phyloP scores from a whole-genome alignment of 2,113 vertebrate species.

The Paedocypris sp. region DNA sequence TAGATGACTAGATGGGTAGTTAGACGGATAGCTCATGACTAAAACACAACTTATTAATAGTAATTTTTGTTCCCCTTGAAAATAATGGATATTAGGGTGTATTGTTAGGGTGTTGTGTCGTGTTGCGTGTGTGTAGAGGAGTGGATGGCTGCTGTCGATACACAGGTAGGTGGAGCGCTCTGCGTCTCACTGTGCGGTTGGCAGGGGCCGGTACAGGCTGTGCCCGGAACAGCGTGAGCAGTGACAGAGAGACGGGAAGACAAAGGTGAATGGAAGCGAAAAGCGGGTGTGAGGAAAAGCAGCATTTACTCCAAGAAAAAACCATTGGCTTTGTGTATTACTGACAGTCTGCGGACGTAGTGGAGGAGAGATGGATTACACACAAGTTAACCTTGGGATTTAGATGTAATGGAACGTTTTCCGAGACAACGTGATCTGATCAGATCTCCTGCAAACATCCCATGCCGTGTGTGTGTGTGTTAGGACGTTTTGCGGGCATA shows the following conservation, averaged over 20 bases:
- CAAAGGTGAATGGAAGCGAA: constrained; percentile 24
- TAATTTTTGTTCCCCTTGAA: too few relatives aligned
- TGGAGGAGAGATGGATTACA: background rate
- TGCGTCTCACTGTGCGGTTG: constrained; percentile 20
- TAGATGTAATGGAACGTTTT: constrained; percentile 45
- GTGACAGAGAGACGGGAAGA: background rate
- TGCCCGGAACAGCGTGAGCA: constrained; percentile 8
- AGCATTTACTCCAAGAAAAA: constrained; percentile 15
- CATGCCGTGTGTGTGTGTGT: too few relatives aligned
- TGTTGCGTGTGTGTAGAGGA: background rate
- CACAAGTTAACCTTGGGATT: constrained; percentile 33
- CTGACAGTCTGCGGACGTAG: too few relatives aligned
- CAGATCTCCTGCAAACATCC: constrained; percentile 9
- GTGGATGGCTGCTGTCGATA: constrained; percentile 26
- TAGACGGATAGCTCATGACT: too few relatives aligned
- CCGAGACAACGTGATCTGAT: constrained; percentile 35
- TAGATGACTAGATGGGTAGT: too few relatives aligned
- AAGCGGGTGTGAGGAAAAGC: constrained; percentile 16
- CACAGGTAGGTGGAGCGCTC: constrained; percentile 14
- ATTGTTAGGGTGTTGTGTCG: background rate
- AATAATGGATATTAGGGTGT: background rate
- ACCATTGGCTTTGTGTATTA: constrained; percentile 13
- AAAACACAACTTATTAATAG: too few relatives aligned
- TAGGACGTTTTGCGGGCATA: too few relatives aligned
- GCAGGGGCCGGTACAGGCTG: constrained; percentile 19